Conservation (phyloP, 2,888 invertebrate species). For the Nebria brevicollis region DNA sequence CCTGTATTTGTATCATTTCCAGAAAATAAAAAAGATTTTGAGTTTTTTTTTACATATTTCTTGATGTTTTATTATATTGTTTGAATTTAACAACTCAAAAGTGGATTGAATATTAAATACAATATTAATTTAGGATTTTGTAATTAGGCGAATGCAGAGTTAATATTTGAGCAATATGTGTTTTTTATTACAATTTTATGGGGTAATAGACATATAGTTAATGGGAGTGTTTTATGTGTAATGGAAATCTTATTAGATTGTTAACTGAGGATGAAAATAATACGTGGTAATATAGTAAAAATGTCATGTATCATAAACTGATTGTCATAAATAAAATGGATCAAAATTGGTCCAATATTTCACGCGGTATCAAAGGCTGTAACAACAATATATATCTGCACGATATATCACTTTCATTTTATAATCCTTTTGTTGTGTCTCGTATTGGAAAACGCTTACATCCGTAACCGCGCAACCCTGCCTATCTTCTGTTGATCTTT, state of each 20-base stretch:
- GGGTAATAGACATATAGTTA: background rate
- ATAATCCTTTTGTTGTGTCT: constrained; percentile 11
- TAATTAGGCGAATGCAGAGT: too few species aligned
- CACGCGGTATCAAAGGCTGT: background rate
- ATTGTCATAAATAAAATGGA: background rate
- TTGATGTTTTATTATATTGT: too few species aligned
- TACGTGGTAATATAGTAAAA: background rate
- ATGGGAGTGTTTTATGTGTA: background rate
- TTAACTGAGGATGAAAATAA: background rate
- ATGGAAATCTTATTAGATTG: background rate
- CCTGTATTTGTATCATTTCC: too few species aligned
- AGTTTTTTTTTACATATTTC: too few species aligned
- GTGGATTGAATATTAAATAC: too few species aligned
- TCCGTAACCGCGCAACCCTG: background rate
- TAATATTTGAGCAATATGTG: too few species aligned
- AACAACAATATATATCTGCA: background rate
- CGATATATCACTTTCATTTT: constrained; percentile 20
- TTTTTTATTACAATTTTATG: too few species aligned
- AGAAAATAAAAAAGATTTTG: too few species aligned
- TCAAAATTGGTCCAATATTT: background rate
- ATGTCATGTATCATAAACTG: background rate
- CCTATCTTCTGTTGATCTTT: constrained; percentile 22
- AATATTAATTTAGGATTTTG: too few species aligned
- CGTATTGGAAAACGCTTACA: constrained; percentile 2
- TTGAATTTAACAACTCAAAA: too few species aligned